Evolutionary conservation across 2,888 invertebrate species (phyloP).

Genomic region (Sylvicola cinctus): DNA sequence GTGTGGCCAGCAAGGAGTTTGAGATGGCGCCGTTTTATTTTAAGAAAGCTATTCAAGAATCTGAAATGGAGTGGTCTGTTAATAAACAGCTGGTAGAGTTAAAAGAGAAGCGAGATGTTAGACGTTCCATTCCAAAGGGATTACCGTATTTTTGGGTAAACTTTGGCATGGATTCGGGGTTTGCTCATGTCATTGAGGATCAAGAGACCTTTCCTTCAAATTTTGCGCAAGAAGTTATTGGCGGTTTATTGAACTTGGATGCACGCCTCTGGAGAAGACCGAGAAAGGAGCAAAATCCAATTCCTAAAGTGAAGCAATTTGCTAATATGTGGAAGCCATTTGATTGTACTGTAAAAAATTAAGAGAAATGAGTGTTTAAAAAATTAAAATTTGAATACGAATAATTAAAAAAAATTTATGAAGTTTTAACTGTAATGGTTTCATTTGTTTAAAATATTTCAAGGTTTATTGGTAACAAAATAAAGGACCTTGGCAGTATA

Average conservation of each 20-base stretch:
- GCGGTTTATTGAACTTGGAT: slow-evolving; percentile 82
- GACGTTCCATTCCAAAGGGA: slow-evolving; percentile 73
- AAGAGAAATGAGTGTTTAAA: too few relatives aligned
- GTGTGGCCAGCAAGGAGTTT: slow-evolving; percentile 68
- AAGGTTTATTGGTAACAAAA: too few relatives aligned
- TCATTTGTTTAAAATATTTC: too few relatives aligned
- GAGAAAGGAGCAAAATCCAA: slow-evolving; percentile 31
- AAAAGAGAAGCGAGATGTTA: slow-evolving; percentile 41
- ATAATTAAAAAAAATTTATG: too few relatives aligned
- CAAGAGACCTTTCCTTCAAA: slow-evolving; percentile 63
- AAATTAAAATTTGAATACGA: too few relatives aligned
- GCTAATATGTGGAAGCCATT: slow-evolving; percentile 46
- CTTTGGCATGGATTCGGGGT: slow-evolving; percentile 80
- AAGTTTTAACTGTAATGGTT: too few relatives aligned
- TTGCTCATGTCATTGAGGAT: slow-evolving; percentile 94
- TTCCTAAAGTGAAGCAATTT: slow-evolving; percentile 47
- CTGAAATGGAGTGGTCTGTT: slow-evolving; percentile 84
- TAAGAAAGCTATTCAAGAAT: slow-evolving; percentile 92
- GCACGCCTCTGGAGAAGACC: slow-evolving; percentile 72
- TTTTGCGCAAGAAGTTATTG: slow-evolving; percentile 92
- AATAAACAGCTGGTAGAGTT: slow-evolving; percentile 80
- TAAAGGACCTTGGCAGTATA: too few relatives aligned
- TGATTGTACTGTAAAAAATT: slow-evolving; percentile 29
- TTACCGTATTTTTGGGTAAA: slow-evolving; percentile 88
- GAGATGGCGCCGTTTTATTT: slow-evolving; percentile 90